phyloP scores from a whole-genome alignment of 2,888 invertebrate species.

The Drosophila nigricruria region DNA sequence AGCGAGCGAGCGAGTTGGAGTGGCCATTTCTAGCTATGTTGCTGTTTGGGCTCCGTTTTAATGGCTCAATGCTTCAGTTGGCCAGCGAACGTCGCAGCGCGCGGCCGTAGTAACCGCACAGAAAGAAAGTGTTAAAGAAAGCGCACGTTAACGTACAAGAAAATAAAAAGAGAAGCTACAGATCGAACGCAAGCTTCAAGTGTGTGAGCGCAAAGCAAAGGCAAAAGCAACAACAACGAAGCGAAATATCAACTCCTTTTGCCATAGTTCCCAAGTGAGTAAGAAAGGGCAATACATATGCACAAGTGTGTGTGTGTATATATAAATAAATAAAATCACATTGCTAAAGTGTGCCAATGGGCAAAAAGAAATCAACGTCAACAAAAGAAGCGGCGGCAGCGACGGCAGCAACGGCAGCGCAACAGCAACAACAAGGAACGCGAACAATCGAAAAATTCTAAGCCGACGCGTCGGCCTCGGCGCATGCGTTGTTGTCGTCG shows the following conservation, averaged over 20 bases:
- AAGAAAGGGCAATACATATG: constrained; percentile 8
- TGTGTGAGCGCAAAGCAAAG: constrained; percentile 3
- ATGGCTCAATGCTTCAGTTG: constrained; percentile 57
- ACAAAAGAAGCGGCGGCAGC: constrained; percentile 34
- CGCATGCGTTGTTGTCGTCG: constrained; percentile 28
- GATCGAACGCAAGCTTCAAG: constrained; percentile 18
- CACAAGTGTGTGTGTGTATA: constrained; percentile 2
- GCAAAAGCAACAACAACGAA: neutral
- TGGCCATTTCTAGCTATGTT: constrained; percentile 53
- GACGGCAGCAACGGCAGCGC: neutral
- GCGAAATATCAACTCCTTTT: constrained; percentile 4
- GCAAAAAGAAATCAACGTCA: constrained; percentile 70
- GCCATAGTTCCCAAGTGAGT: constrained; percentile 42
- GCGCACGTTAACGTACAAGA: constrained; percentile 15
- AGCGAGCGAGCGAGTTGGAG: constrained; percentile 27
- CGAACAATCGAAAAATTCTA: constrained; percentile 34
- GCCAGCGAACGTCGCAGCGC: constrained; percentile 68
- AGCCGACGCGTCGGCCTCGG: constrained; percentile 34
- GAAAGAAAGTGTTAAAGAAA: constrained; percentile 71
- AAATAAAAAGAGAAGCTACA: constrained; percentile 4
- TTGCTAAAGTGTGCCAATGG: constrained; percentile 70
- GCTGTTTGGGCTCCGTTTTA: constrained; percentile 42
- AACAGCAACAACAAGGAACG: constrained; percentile 25
- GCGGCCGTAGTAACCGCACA: constrained; percentile 57
- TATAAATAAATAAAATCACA: constrained; percentile 34